Evolutionary conservation across 2,113 vertebrate species (phyloP), one percentile per base, ranked within the genome.

Genomic region (Tor tambroides): DNA sequence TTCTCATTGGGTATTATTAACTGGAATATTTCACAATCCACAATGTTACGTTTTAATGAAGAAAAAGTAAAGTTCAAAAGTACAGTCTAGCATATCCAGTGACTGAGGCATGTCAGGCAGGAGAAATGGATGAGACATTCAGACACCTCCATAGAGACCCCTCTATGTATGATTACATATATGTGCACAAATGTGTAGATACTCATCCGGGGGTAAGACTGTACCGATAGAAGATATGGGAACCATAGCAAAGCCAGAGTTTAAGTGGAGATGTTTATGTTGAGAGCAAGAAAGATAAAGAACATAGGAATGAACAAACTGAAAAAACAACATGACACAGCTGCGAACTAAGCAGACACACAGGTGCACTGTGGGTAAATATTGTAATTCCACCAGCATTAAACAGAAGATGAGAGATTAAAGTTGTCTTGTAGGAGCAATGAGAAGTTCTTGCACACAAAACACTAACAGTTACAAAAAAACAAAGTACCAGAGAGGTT

Each of bases 341-440:
- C 65, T 87, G 54, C 11, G 21, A 82, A 38, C 10, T 2, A 61
- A 19, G 49, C 14, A 54, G 43, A 54, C 1, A 1, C 19, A 87
- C 79, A 49, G 79, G 67, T 87, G 49, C 79, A 67, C 63, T 19
- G 4, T 51, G 69, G 26, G 21, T 51, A 81, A 49, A 61, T 35
- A 49, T 72, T 78, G 51, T 38, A 28, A 54, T 61, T 80, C 69
- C 41, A 86, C 69, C 54, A 74, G 80, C 71, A 83, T 35, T 61
- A 71, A 83, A 83, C 9, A 71, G 28, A 54, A 4, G 3, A 54
- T 69, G 65, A 51, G 63, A 46, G 79, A 75, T 41, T 9, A 82
- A 41, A 63, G 6, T 30, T 30, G 19, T 54, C 12, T 54, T 12
- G 17, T 38, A 41, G 12, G n/a, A 79, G 14, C 19, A 6, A 51